Percentiles rank a stretch among this genome's conserved stretches.
Evolutionary conservation across 2,888 invertebrate genomes (phyloP).

Genomic region (Tenodera sinensis): DNA sequence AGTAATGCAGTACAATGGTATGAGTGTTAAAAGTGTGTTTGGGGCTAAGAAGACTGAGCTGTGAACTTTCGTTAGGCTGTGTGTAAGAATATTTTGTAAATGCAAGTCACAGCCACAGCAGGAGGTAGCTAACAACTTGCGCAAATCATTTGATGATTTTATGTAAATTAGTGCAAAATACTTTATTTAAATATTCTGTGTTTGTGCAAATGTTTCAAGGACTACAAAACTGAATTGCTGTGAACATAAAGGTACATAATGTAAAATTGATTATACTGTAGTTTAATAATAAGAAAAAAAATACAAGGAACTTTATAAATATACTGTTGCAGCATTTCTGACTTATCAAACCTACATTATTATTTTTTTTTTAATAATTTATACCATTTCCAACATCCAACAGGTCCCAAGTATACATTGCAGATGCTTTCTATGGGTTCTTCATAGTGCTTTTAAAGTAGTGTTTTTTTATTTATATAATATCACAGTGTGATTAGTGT

Average conservation of each 20-base stretch:
- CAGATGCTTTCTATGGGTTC: no score
- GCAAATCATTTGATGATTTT: neutral
- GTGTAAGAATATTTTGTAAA: neutral
- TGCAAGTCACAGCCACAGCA: neutral
- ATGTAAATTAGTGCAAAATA: neutral
- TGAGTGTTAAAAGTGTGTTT: neutral
- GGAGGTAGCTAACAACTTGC: neutral
- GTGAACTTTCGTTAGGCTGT: neutral
- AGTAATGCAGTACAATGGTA: neutral
- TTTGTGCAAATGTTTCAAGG: conserved; percentile 4
- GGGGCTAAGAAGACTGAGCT: neutral
- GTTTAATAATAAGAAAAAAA: conserved; percentile 16
- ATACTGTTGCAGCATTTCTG: neutral
- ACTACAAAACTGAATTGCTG: neutral
- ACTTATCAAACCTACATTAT: neutral
- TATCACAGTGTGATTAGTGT: no score
- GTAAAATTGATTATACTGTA: conserved; percentile 13
- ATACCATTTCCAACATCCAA: no score
- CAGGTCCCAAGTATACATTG: no score
- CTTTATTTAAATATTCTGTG: conserved; percentile 1
- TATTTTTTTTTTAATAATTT: no score
- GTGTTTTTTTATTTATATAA: no score
- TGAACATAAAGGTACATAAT: neutral
- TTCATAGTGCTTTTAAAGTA: no score
- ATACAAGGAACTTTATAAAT: conserved; percentile 17